Percentiles rank a stretch among this genome's conserved stretches.
phyloP scores from a whole-genome alignment of 2,113 vertebrate genomes.

The Turdus rufiventris region DNA sequence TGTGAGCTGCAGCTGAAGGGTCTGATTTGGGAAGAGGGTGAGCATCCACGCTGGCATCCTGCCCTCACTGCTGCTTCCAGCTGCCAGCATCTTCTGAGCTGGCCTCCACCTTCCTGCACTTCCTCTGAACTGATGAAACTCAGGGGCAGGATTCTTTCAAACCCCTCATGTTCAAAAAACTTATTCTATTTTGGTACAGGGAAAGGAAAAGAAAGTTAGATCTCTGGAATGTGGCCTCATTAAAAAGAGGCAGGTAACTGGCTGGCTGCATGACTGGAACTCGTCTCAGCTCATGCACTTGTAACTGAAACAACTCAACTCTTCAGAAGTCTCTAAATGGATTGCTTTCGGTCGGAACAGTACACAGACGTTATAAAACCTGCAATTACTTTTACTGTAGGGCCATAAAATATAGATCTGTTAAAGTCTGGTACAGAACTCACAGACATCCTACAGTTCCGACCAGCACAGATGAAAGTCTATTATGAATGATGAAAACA shows the following conservation, averaged over 20 bases:
- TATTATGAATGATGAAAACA: conserved; percentile 70
- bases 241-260: conserved; percentile 26
- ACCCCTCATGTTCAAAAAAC: not conserved
- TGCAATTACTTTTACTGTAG: conserved; percentile 67
- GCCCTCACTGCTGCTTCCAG: not conserved
- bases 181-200: not conserved
- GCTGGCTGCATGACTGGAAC: not conserved
- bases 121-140: not conserved
- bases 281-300: conserved; percentile 1
- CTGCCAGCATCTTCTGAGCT: not conserved
- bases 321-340: conserved; percentile 61
- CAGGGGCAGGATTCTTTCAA: not conserved
- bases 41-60: accelerated
- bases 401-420: conserved; percentile 70
- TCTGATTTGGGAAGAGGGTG: not conserved
- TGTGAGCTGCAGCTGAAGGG: not conserved
- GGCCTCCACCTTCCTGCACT: not conserved
- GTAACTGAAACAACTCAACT: conserved; percentile 22
- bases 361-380: conserved; percentile 52
- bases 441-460: conserved; percentile 41
- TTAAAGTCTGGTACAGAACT: conserved; percentile 65
- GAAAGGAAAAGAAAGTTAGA: not conserved
- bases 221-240: not conserved
- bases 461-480: conserved; percentile 61
- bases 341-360: conserved; percentile 60